Evolutionary conservation across 2,797 vertebrate genomes (phyloP).

Genomic region (Xenentodon cancila): DNA sequence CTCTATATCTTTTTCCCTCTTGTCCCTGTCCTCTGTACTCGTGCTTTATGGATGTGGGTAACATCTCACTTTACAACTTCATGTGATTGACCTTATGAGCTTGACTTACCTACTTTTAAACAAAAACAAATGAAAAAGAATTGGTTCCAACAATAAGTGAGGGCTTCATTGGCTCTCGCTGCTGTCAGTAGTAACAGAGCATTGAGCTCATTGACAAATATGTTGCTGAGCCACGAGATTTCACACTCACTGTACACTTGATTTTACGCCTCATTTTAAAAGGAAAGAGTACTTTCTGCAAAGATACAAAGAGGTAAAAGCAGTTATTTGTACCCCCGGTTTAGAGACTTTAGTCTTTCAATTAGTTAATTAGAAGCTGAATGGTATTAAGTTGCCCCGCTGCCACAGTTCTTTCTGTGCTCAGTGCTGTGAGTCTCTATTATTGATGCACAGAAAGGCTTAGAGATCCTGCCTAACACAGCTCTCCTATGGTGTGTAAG

Average conservation of each 20-base stretch:
- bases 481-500: slow-evolving; percentile 54
- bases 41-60: slow-evolving; percentile 44
- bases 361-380: slow-evolving; percentile 75
- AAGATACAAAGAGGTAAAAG: slow-evolving; percentile 46
- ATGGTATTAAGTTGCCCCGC: slow-evolving; percentile 68
- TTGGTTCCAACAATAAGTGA: slow-evolving; percentile 56
- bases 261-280: slow-evolving; percentile 69
- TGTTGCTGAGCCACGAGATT: slow-evolving; percentile 41
- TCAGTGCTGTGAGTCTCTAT: slow-evolving; percentile 51
- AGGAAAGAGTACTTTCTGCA: slow-evolving; percentile 42
- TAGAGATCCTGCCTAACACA: slow-evolving; percentile 40
- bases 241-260: slow-evolving; percentile 60
- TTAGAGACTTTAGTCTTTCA: slow-evolving; percentile 64
- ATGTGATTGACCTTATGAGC: slow-evolving; percentile 62
- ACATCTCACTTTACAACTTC: slow-evolving; percentile 65
- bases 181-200: slow-evolving; percentile 45
- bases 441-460: slow-evolving; percentile 68
- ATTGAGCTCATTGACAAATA: slow-evolving; percentile 61
- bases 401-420: slow-evolving; percentile 46
- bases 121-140: slow-evolving; percentile 14
- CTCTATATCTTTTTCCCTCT: slow-evolving; percentile 54
- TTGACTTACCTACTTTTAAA: slow-evolving; percentile 30
- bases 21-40: slow-evolving; percentile 20
- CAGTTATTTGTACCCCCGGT: slow-evolving; percentile 54
- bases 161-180: slow-evolving; percentile 39